Percentiles rank a stretch among this genome's conserved stretches.
Conservation (phyloP, 2,888 invertebrate genomes). For the Tetrapedia diversipes region DNA sequence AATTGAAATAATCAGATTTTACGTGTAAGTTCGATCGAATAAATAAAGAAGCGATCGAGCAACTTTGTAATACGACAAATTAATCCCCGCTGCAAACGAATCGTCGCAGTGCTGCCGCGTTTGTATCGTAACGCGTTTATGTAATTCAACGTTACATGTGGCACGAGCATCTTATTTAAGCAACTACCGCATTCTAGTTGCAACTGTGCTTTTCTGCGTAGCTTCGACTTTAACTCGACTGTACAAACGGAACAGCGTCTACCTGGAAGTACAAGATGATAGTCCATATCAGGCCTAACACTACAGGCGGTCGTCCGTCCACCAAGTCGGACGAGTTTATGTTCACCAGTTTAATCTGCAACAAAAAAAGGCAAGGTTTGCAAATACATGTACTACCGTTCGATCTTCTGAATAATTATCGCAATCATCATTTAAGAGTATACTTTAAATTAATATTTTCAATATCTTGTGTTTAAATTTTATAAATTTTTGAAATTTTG, state of each 20-base stretch:
- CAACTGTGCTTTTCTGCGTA: constrained; percentile 55
- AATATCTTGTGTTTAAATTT: no score
- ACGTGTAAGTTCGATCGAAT: neutral
- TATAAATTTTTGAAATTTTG: no score
- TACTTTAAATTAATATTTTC: no score
- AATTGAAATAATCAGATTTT: neutral
- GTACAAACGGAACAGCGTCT: constrained; percentile 73
- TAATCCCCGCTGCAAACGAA: constrained; percentile 53
- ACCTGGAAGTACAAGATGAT: constrained; percentile 99
- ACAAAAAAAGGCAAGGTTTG: constrained; percentile 20
- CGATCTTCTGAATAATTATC: no score
- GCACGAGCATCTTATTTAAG: constrained; percentile 70
- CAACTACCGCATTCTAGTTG: constrained; percentile 71
- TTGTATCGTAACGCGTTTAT: constrained; percentile 34
- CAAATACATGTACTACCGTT: neutral
- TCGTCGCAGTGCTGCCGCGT: constrained; percentile 45
- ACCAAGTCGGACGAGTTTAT: constrained; percentile 98
- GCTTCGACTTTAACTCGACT: constrained; percentile 20
- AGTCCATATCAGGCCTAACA: constrained; percentile 98
- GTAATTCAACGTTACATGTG: constrained; percentile 51
- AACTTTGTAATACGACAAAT: constrained; percentile 30
- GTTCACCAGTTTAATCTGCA: constrained; percentile 96
- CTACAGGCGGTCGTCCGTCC: constrained; percentile 98
- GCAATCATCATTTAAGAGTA: no score
- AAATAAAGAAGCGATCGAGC: neutral